Conservation (phyloP, 2,113 vertebrate species). For the Mugil cephalus region DNA sequence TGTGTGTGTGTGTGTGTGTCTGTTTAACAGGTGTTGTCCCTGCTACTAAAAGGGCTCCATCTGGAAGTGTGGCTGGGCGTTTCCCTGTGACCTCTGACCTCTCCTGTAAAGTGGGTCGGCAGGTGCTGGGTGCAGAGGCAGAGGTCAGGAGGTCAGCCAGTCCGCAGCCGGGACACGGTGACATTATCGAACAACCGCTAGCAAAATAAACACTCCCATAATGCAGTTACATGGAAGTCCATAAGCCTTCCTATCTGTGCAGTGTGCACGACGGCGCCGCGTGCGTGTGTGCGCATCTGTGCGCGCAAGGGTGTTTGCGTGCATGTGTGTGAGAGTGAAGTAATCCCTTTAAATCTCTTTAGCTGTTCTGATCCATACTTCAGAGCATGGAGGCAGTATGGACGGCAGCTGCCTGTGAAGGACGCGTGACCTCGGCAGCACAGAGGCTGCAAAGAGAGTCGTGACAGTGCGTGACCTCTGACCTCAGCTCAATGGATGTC, state of each 20-base stretch:
- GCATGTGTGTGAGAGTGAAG: conserved; percentile 10
- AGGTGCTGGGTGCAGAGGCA: conserved; percentile 51
- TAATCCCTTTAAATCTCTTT: conserved; percentile 71
- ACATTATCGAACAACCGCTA: conserved; percentile 14
- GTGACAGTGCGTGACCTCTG: conserved; percentile 54
- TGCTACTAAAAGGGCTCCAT: conserved; percentile 50
- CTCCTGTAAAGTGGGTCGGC: conserved; percentile 39
- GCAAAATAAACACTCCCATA: conserved; percentile 8
- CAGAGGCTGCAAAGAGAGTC: conserved; percentile 33
- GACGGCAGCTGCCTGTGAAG: conserved; percentile 67
- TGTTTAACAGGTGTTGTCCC: conserved; percentile 67
- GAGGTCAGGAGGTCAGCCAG: conserved; percentile 48
- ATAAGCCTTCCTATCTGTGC: conserved; percentile 9
- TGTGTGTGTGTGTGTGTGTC: conserved; percentile 21
- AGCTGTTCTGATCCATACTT: conserved; percentile 65
- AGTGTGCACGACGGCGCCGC: background rate
- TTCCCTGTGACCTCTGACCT: conserved; percentile 54
- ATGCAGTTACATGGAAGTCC: background rate
- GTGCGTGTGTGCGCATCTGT: conserved; percentile 5
- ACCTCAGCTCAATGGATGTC: conserved; percentile 44
- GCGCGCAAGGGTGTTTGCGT: background rate
- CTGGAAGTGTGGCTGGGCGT: conserved; percentile 24
- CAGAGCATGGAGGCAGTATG: conserved; percentile 44
- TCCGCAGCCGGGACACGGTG: conserved; percentile 9
- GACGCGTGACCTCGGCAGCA: conserved; percentile 43